phyloP scores from a whole-genome alignment of 2,113 vertebrate species.

The Tretioscincus oriximinensis region DNA sequence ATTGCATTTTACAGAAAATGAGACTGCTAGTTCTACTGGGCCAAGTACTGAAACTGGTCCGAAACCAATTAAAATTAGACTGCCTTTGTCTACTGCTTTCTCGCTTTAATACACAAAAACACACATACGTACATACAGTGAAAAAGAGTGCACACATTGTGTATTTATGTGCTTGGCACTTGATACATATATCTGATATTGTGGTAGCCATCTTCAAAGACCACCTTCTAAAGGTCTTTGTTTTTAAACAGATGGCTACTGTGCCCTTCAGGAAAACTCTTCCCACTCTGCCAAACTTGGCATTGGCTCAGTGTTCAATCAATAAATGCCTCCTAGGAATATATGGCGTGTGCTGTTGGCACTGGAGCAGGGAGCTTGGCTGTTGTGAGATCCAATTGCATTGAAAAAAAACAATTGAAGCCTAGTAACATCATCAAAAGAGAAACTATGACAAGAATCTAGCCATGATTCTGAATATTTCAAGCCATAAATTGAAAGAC shows the following conservation, averaged over 20 bases:
- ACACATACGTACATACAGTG: no score
- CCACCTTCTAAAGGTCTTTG: slow-evolving; percentile 1
- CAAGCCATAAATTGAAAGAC: fast-evolving
- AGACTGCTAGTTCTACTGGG: not conserved
- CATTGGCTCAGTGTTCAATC: not conserved
- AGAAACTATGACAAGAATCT: not conserved
- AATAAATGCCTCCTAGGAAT: slow-evolving; percentile 7
- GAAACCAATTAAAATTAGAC: not conserved
- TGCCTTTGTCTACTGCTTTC: not conserved
- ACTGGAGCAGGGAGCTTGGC: not conserved
- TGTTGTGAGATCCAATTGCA: not conserved
- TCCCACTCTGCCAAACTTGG: not conserved
- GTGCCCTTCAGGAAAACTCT: slow-evolving; percentile 8
- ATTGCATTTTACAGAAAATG: not conserved
- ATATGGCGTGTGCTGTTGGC: not conserved
- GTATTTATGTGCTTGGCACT: not conserved
- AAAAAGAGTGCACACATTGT: not conserved
- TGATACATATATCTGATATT: not conserved
- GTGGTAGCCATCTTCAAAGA: not conserved
- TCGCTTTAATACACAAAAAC: not conserved
- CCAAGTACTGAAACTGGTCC: not conserved
- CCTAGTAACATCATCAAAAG: fast-evolving
- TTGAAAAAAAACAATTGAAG: slow-evolving; percentile 19
- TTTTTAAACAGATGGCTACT: slow-evolving; percentile 21
- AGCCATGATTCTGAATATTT: slow-evolving; percentile 14